Conservation (phyloP, 2,888 invertebrate species). For the Hydraecia micacea region DNA sequence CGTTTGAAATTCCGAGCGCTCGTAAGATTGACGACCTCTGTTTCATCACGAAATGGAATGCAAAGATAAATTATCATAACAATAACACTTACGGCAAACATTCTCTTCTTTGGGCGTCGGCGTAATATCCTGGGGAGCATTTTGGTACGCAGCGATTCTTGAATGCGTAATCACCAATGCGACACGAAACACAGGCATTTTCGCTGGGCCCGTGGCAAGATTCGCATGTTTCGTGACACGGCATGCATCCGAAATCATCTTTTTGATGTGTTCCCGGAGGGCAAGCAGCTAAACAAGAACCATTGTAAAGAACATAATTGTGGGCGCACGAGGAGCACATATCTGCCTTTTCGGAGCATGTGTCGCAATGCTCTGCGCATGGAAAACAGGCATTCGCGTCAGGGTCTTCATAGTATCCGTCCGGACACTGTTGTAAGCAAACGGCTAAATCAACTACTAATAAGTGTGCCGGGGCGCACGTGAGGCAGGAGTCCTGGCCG, state of each 20-base stretch:
- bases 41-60: slow-evolving; percentile 68
- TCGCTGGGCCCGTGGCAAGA: slow-evolving; percentile 95
- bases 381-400: slow-evolving; percentile 95
- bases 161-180: slow-evolving; percentile 92
- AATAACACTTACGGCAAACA: slow-evolving; percentile 91
- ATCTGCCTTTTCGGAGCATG: slow-evolving; percentile 95
- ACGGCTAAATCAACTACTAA: slow-evolving; percentile 95
- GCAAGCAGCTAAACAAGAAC: slow-evolving; percentile 96
- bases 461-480: slow-evolving; percentile 95
- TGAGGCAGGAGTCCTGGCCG: slow-evolving; percentile 95
- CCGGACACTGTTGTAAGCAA: slow-evolving; percentile 96
- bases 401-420: slow-evolving; percentile 95
- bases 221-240: slow-evolving; percentile 94
- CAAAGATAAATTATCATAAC: slow-evolving; percentile 73
- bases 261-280: slow-evolving; percentile 96
- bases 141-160: slow-evolving; percentile 93
- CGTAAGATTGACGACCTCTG: slow-evolving; percentile 66
- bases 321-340: slow-evolving; percentile 97
- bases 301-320: slow-evolving; percentile 95
- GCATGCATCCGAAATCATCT: slow-evolving; percentile 95
- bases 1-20: slow-evolving; percentile 62
- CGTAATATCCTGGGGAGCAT: slow-evolving; percentile 94
- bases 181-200: slow-evolving; percentile 95
- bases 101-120: slow-evolving; percentile 94
- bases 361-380: slow-evolving; percentile 96